Conservation (phyloP, 2,113 vertebrate species). For the Limanda limanda region DNA sequence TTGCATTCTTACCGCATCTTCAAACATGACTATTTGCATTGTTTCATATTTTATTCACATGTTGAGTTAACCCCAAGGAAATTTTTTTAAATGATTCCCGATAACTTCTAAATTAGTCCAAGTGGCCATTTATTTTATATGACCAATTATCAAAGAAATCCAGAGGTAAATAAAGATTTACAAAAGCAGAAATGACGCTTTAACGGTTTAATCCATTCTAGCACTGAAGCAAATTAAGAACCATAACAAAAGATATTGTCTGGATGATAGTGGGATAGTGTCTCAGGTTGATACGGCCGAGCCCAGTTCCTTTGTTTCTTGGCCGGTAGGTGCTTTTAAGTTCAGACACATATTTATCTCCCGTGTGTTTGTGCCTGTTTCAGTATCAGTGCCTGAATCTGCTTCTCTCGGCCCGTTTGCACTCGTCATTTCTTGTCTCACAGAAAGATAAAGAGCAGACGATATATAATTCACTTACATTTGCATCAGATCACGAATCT, state of each 20-base stretch:
- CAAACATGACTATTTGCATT: not conserved
- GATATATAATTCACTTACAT: not conserved
- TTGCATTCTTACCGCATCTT: not conserved
- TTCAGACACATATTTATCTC: not conserved
- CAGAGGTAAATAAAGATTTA: not conserved
- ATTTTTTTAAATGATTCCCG: not conserved
- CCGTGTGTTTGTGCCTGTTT: not conserved
- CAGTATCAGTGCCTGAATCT: not conserved
- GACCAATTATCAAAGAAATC: not conserved
- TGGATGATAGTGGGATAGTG: not conserved
- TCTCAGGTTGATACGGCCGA: not conserved
- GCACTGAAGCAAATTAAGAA: not conserved
- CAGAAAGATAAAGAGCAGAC: conserved; percentile 1
- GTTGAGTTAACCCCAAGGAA: not conserved
- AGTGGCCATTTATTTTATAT: not conserved
- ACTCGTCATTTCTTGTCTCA: not conserved
- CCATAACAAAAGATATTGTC: not conserved
- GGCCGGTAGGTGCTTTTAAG: not conserved
- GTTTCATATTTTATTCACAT: not conserved
- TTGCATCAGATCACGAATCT: not conserved
- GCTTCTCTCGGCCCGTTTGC: not conserved
- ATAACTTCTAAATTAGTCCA: not conserved
- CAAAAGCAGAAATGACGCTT: not conserved
- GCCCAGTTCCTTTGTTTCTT: not conserved
- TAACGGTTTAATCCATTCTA: not conserved